Percentiles rank a stretch among this genome's conserved stretches.
These are phyloP conservation scores for Notolabrus celidotus DNA, from an alignment of 2,797 vertebrate genomes.

Conservation along the genomic window DNA sequence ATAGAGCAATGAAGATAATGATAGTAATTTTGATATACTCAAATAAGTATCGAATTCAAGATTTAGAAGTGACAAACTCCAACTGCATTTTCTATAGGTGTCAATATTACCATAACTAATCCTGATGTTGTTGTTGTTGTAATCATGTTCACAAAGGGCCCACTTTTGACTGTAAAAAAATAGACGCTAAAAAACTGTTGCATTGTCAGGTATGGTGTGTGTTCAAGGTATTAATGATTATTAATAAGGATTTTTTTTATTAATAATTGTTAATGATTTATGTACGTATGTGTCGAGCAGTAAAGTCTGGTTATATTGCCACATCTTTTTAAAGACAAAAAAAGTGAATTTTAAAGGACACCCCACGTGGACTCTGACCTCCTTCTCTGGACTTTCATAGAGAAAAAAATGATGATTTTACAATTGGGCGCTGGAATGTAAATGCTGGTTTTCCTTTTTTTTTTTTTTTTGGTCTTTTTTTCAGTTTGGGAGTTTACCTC, in stretches of 20 bases:
- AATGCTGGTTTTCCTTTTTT: slow-evolving; percentile 63
- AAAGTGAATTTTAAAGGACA: slow-evolving; percentile 58
- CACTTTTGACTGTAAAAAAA: slow-evolving; percentile 69
- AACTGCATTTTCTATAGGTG: slow-evolving; percentile 79
- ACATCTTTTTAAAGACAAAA: slow-evolving; percentile 57
- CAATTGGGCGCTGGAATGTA: slow-evolving; percentile 79
- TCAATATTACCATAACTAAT: slow-evolving; percentile 79
- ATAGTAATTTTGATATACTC: slow-evolving; percentile 86
- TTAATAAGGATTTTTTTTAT: slow-evolving; percentile 79
- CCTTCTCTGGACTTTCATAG: slow-evolving; percentile 63
- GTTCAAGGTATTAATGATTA: slow-evolving; percentile 79
- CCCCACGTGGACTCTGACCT: slow-evolving; percentile 69
- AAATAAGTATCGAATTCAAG: slow-evolving; percentile 78
- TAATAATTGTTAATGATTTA: slow-evolving; percentile 80
- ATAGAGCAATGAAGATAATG: slow-evolving; percentile 82
- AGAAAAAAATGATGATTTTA: slow-evolving; percentile 28
- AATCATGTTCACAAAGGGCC: slow-evolving; percentile 78
- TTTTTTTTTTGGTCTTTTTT: slow-evolving; percentile 39
- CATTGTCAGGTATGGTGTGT: slow-evolving; percentile 78
- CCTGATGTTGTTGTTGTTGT: slow-evolving; percentile 81
- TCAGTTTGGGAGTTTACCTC: slow-evolving; percentile 26
- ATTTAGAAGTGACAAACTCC: slow-evolving; percentile 72
- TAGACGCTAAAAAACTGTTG: slow-evolving; percentile 58
- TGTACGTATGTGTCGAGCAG: slow-evolving; percentile 75
- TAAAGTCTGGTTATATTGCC: slow-evolving; percentile 75